Conservation (phyloP, 2,797 vertebrate species). For the Rallus crepitans region DNA sequence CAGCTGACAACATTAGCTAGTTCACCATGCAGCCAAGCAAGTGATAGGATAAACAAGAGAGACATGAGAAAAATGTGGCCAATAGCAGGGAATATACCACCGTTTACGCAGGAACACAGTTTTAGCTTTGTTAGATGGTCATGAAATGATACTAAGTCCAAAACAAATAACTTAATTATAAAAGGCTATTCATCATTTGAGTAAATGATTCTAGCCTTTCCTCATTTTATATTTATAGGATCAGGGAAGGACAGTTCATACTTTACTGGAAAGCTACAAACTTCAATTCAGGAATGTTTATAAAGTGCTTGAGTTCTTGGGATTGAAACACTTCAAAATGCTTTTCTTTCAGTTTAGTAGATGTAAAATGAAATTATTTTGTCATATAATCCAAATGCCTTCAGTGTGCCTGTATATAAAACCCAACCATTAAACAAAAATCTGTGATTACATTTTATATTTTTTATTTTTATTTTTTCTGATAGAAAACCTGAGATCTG, state of each 20-base stretch:
- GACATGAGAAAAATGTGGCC: not conserved
- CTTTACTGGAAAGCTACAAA: not conserved
- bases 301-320: not conserved
- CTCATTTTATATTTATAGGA: not conserved
- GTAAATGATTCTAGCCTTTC: not conserved
- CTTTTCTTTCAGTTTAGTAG: not conserved
- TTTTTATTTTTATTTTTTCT: not conserved
- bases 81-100: not conserved
- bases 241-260: not conserved
- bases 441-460: not conserved
- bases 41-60: not conserved
- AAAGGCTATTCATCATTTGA: not conserved
- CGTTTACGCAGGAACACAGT: not conserved
- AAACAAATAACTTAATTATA: not conserved
- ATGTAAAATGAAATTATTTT: not conserved
- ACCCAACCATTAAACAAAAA: not conserved
- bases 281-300: not conserved
- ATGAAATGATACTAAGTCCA: not conserved
- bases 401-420: not conserved
- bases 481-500: not conserved
- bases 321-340: not conserved
- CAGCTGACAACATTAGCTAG: not conserved
- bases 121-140: not conserved
- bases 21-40: not conserved
- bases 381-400: not conserved